These are phyloP conservation scores for Okamejei kenojei DNA, from an alignment of 2,797 vertebrate genomes.

Conservation along the genomic window DNA sequence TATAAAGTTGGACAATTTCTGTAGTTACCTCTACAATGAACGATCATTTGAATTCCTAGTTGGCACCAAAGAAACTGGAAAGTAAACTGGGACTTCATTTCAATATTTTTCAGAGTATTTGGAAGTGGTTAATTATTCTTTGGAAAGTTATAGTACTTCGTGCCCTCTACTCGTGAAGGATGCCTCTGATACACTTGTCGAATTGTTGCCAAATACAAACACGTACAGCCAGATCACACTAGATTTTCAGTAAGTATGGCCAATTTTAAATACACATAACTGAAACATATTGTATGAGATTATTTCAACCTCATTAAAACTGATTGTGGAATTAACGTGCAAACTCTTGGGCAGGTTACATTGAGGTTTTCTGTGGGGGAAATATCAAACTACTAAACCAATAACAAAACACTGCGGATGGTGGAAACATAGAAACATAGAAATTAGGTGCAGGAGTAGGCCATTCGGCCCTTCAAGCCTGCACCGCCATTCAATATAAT, in stretches of 20 bases:
- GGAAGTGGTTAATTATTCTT: conserved; percentile 60
- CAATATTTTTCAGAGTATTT: conserved; percentile 55
- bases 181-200: conserved; percentile 51
- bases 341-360: not conserved
- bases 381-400: not conserved
- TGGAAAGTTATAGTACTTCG: conserved; percentile 51
- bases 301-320: not conserved
- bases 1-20: not conserved
- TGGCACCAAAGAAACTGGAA: not conserved
- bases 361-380: not conserved
- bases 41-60: not conserved
- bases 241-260: conserved; percentile 59
- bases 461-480: too few relatives aligned
- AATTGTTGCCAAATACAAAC: conserved; percentile 51
- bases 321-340: not conserved
- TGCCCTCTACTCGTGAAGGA: conserved; percentile 54
- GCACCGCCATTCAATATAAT: too few relatives aligned
- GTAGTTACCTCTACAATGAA: not conserved
- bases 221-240: conserved; percentile 58
- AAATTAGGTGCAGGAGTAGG: too few relatives aligned
- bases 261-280: not conserved
- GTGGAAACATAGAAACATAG: too few relatives aligned
- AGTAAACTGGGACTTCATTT: not conserved
- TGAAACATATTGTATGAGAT: conserved; percentile 6
- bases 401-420: too few relatives aligned